Base-by-base conservation (phyloP, 2,888 invertebrate species). In the Globia sparganii region DNA sequence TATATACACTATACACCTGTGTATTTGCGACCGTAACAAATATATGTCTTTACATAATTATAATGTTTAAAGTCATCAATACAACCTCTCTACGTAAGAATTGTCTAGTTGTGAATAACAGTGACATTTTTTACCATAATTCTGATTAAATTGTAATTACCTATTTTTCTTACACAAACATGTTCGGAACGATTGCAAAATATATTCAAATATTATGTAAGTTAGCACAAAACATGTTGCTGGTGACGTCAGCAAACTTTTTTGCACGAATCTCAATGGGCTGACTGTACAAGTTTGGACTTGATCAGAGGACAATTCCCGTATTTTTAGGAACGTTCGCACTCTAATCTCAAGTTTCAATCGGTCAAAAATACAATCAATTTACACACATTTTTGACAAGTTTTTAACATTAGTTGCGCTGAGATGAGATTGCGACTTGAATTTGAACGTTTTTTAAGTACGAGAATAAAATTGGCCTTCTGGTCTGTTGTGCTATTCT, bases 231-330 rank as follows among this genome's bases (percentile, higher is more conserved):
- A 82, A 77, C 66, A 58, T 67, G 69, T 70, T 78, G 59, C 15
- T 59, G 64, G 56, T 86, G 73, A 77, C 75, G 80, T 79, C 75
- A 77, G 49, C 76, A 78, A 81, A 73, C 46, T 62, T 77, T 87
- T 87, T 84, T 74, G 59, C 73, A 43, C 65, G 37, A 46, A 64
- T 81, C 66, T 80, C 31, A 74, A 80, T 73, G 69, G 37, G n/a
- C 65, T 49, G 40, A 61, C 62, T 70, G n/a, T 65, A 76, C 82
- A 84, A 37, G 86, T 87, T 77, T 65, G 15, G 65, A 82, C 87
- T 75, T 87, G 80, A 78, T 73, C 64, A 62, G 72, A 56, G 49
- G 21, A 8, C 49, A 46, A 21, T 46, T 46, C 46, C 21, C 46
- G 46, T 46, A 46, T 46, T 46, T 5, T 46, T 21, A 46, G 21